Evolutionary conservation across 2,113 vertebrate species (phyloP).

Genomic region (Oryzias curvinotus): DNA sequence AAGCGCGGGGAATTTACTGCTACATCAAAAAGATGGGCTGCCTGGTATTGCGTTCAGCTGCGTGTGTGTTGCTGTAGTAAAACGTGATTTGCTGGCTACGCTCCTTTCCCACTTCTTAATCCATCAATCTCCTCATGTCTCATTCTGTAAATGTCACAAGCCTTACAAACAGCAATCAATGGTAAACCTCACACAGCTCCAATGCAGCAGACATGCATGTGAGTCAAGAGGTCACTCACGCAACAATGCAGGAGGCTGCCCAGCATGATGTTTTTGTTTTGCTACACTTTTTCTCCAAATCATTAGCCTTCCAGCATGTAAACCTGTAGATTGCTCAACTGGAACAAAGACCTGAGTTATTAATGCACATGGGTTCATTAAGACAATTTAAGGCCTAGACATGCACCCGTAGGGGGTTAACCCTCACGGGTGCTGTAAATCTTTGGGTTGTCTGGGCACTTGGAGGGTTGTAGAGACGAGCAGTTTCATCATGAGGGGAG

Average conservation of each 20-base stretch:
- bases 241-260: not conserved
- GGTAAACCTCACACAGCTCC: conserved; percentile 1
- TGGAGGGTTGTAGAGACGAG: too few species aligned
- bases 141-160: conserved; percentile 52
- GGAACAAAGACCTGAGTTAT: too few species aligned
- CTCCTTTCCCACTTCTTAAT: conserved; percentile 13
- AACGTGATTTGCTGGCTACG: conserved; percentile 52
- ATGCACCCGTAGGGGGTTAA: too few species aligned
- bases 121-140: conserved; percentile 49
- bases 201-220: not conserved
- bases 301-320: not conserved
- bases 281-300: not conserved
- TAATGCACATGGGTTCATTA: too few species aligned
- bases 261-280: conserved; percentile 21
- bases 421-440: too few species aligned
- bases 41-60: conserved; percentile 7
- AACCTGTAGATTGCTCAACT: not conserved
- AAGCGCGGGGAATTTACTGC: conserved; percentile 44
- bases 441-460: too few species aligned
- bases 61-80: conserved; percentile 44
- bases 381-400: too few species aligned
- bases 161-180: conserved; percentile 23
- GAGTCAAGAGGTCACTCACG: not conserved
- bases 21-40: conserved; percentile 51
- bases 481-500: too few species aligned